Base-by-base conservation (phyloP, 1,140 invertebrate species). In the Meloidogyne hapla region DNA sequence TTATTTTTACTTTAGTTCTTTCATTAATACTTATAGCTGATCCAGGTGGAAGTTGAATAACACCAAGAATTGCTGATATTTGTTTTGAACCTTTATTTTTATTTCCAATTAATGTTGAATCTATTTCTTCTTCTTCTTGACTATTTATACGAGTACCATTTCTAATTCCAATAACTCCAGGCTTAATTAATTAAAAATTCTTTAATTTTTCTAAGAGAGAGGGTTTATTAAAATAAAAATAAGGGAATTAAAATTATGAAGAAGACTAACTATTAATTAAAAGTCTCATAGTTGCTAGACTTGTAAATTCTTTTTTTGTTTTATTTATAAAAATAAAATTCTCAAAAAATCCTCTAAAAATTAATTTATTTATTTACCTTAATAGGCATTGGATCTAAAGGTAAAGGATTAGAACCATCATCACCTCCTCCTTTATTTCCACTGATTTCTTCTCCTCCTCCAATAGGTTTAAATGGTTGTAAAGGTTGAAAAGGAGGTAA, bases 1-100 rank as follows among this genome's bases (percentile, higher is more conserved):
- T 21, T 9, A 15, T 25, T 42, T 40, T 15, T 21, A 64, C 71
- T 64, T 73, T 73, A 25, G 71, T 73, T 40, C 21, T 73, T 64
- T 73, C 71, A 6, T 64, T 61, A 21, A 73, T 73, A 64, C 21
- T 61, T 21, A 73, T 56, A 18, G 56, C 71, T 15, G 48, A 13
- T 33, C 71, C 71, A 40, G 71, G 40, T 12, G 71, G 71, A 28
- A 73, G 13, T 63, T 73, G n/a, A 64, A 73, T 73, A 56, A 56
- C 12, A n/a, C 48, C 48, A 56, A 56, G 12, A 56, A 56, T n/a
- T 5, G 18, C 12, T 33, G 33, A 33, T 33, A 6, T 33, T n/a
- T n/a, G 18, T 56, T 5, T n/a, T n/a, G 18, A 5, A 6, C 18
- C 18, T 56, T 56, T n/a, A 56, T 15, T 9, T 8, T 42, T 48